Base-by-base conservation (phyloP, 2,113 vertebrate genomes). In the Sebastes schlegelii region DNA sequence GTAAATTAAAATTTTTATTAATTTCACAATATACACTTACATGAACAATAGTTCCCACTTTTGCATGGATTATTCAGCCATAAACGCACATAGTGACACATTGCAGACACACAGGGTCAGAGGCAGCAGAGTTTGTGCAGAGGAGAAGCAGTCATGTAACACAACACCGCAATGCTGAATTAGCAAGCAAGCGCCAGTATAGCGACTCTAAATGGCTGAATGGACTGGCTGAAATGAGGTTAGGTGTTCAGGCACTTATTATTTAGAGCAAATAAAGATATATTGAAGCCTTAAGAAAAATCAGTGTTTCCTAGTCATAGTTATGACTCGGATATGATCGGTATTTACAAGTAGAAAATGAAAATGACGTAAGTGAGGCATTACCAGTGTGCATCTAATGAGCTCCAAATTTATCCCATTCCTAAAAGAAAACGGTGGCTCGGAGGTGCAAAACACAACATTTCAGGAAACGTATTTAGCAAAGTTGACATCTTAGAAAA, bases 1-100 rank as follows among this genome's bases (percentile, higher is more conserved):
- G 97, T 98, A 98, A 98, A 95, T 95, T 79, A 61, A 88, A 67
- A 80, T 93, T 94, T 93, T 94, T 91, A 74, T 93, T 89, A 34
- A 88, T 87, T 92, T 78, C 61, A 77, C 64, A 58, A 60, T 54
- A 66, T 26, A 58, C 70, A 81, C 55, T 17, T 2, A 34, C 43
- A 64, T 17, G 26, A 43, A 21, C 64, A 45, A 40, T 1, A 48
- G 3, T 8, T 17, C n/a, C 5, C 23, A 26, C 14, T 3, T 10
- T 1, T 51, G n/a, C 19, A 71, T 16, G 1, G 2, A 34, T 26
- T 45, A 23, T n/a, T 21, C 2, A 79, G 12, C 26, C 10, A 57
- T 8, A 45, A 45, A 46, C 10, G 51, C 23, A 52, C 8, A 57
- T 12, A 19, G 48, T 43, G 12, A 75, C 48, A 17, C 23, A 48